These are phyloP conservation scores for Tigriopus japonicus DNA, from an alignment of 1,140 invertebrate genomes.

Conservation along the genomic window DNA sequence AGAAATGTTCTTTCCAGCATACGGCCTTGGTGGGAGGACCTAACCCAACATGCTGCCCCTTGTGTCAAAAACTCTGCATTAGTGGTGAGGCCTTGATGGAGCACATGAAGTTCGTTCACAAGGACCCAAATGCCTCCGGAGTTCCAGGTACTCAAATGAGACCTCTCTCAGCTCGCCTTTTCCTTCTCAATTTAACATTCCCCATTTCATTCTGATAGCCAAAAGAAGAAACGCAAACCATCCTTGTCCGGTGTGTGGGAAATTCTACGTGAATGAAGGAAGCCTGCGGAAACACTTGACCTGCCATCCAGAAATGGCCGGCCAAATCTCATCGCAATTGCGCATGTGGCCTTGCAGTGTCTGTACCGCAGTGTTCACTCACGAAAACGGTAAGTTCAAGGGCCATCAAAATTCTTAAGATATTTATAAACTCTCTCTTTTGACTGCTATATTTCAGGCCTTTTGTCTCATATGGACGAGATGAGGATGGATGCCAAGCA, in stretches of 20 bases:
- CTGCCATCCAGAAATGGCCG: slow-evolving; percentile 64
- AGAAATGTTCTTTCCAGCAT: neutral
- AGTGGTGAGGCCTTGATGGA: slow-evolving; percentile 77
- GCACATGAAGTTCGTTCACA: slow-evolving; percentile 86
- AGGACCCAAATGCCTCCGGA: slow-evolving; percentile 66
- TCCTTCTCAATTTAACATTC: neutral
- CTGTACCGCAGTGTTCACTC: slow-evolving; percentile 78
- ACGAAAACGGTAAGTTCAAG: slow-evolving; percentile 54
- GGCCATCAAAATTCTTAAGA: neutral
- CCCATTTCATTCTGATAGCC: slow-evolving; percentile 34
- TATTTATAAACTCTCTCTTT: neutral
- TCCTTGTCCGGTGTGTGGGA: slow-evolving; percentile 79
- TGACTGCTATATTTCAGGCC: slow-evolving; percentile 34
- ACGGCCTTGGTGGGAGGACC: slow-evolving; percentile 40
- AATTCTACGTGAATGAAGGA: slow-evolving; percentile 85
- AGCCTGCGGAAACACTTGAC: slow-evolving; percentile 74
- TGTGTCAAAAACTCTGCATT: slow-evolving; percentile 81
- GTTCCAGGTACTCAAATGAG: too few relatives aligned
- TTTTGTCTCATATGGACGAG: slow-evolving; percentile 82
- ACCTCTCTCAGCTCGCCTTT: too few relatives aligned
- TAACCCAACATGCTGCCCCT: slow-evolving; percentile 53
- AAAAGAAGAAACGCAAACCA: slow-evolving; percentile 79
- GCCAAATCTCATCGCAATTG: slow-evolving; percentile 59
- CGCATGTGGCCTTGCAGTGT: slow-evolving; percentile 86
- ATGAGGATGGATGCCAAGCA: slow-evolving; percentile 93